Base-by-base conservation (phyloP, 1,140 invertebrate species). In the Drosophila cardini region DNA sequence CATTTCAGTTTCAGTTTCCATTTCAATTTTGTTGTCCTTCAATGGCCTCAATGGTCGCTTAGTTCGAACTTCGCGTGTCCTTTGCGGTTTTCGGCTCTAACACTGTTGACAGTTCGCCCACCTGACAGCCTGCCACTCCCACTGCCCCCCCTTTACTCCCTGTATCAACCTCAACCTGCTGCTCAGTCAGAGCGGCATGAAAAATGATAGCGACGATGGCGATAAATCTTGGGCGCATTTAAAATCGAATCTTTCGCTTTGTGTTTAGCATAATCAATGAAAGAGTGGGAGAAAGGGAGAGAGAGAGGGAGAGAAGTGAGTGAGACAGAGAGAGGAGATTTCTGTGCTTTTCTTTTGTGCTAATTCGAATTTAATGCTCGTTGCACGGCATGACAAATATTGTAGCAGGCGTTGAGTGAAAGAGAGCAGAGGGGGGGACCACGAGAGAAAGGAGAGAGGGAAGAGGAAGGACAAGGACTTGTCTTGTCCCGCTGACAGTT, bases 291-390 rank as follows among this genome's bases (percentile, higher is more conserved):
- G 16, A 1, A 8, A 11, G 2, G 34, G 5, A 4, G 8, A 21
- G 4, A 7, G 2, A 0, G 4, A 15, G n/a, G 11, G 11, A 42
- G 13, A 16, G 32, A 16, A 38, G n/a, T n/a, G 38, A 21, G 30
- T 7, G 11, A 1, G 16, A 45, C 40, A 3, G 4, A 15, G 10
- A 10, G 1, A 11, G 9, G 4, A 4, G 34, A 18, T 48, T 48
- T 34, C 55, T 50, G 34, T 15, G 45, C 40, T 72, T 46, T 46
- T 61, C 48, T 21, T 36, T 62, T 62, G 18, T 71, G 60, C 72
- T 71, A 75, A 75, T 71, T 75, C 60, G 68, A 75, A 71, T 71
- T 75, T 75, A 75, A 75, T 75, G 72, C 72, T 30, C 10, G 52
- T 43, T 34, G 58, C 72, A 71, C 60, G 52, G 36, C 60, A 71